A percentile compares a stretch with the other conserved stretches of the same genome.
These are phyloP conservation scores for Tribolium madens DNA, from an alignment of 1,140 invertebrate genomes.

Conservation along the genomic window DNA sequence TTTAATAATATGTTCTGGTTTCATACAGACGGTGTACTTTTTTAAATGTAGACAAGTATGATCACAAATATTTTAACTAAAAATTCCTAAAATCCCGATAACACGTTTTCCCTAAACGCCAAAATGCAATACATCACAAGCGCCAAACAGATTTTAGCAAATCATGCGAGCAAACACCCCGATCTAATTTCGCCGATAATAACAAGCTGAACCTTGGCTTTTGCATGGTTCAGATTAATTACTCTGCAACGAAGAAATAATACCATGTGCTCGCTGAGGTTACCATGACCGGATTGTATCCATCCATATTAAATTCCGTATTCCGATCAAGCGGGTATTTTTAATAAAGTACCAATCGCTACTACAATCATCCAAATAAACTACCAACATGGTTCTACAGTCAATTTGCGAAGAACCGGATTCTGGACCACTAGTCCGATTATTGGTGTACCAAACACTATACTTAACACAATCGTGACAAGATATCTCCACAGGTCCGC, in stretches of 20 bases:
- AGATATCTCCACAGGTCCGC: constrained; percentile 62
- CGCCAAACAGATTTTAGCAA: not conserved
- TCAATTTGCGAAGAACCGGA: not conserved
- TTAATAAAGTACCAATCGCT: constrained; percentile 64
- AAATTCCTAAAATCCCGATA: not conserved
- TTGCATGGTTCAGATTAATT: constrained; percentile 27
- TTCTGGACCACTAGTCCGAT: constrained; percentile 59
- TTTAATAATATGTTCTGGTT: not conserved
- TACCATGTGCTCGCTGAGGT: constrained; percentile 21
- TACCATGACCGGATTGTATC: constrained; percentile 34
- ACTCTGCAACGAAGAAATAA: constrained; percentile 19
- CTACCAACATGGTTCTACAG: not conserved
- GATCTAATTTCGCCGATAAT: constrained; percentile 16
- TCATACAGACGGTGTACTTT: too few species aligned
- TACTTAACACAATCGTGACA: constrained; percentile 65
- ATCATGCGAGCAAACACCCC: constrained; percentile 1
- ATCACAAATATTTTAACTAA: not conserved
- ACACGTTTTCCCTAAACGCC: not conserved
- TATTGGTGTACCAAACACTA: constrained; percentile 65
- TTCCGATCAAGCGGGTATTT: constrained; percentile 56
- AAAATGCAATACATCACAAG: not conserved
- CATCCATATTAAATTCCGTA: constrained; percentile 59
- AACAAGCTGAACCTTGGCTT: constrained; percentile 3
- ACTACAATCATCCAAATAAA: constrained; percentile 50
- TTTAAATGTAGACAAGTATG: too few species aligned